Conservation (phyloP, 2,888 invertebrate species). For the Pheosia tremula region DNA sequence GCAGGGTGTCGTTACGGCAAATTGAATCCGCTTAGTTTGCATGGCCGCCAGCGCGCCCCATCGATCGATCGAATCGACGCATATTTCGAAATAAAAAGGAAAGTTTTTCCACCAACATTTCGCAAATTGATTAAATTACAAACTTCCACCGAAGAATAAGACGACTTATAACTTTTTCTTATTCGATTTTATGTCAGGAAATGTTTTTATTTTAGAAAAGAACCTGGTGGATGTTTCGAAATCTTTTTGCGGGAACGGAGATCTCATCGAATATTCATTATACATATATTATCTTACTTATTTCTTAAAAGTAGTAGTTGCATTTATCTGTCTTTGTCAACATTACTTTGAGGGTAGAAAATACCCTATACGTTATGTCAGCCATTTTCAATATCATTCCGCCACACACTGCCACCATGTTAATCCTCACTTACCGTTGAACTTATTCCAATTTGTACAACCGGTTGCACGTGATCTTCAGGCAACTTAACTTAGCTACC, state of each 20-base stretch:
- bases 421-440: too few relatives aligned
- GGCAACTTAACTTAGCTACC: too few relatives aligned
- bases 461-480: too few relatives aligned
- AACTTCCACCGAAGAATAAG: constrained; percentile 8
- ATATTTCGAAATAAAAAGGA: constrained; percentile 13
- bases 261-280: background rate
- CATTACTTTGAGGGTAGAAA: too few relatives aligned
- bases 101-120: constrained; percentile 16
- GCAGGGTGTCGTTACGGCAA: constrained; percentile 32
- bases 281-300: too few relatives aligned
- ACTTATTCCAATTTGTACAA: too few relatives aligned
- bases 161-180: constrained; percentile 2
- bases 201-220: background rate
- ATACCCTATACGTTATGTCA: too few relatives aligned
- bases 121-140: constrained; percentile 19
- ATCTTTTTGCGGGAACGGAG: background rate
- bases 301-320: too few relatives aligned
- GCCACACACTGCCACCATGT: too few relatives aligned
- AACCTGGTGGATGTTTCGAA: background rate
- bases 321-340: too few relatives aligned
- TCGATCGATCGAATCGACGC: constrained; percentile 21
- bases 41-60: constrained; percentile 8
- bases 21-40: constrained; percentile 31
- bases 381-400: too few relatives aligned
- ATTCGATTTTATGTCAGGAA: background rate